Percentiles rank a stretch among this genome's conserved stretches.
Conservation (phyloP, 2,797 vertebrate genomes). For the Cryptoprocta ferox region DNA sequence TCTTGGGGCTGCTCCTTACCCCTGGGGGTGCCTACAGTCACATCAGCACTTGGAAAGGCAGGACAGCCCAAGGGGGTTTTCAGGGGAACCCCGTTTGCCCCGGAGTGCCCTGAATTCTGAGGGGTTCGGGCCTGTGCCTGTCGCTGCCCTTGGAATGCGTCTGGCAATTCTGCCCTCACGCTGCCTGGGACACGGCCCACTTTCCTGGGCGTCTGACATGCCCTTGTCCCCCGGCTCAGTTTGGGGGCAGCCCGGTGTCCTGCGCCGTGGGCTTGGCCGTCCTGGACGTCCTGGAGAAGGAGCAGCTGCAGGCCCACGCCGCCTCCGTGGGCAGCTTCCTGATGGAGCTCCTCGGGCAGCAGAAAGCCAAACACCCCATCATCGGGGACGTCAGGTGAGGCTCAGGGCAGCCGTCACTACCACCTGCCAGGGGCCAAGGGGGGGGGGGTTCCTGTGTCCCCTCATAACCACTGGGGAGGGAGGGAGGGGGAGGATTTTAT, state of each 20-base stretch:
- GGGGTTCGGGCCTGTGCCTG: not conserved
- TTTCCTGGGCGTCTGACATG: not conserved
- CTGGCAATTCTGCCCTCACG: not conserved
- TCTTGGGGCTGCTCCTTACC: not conserved
- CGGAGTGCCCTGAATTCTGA: not conserved
- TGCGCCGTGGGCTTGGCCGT: slow-evolving; percentile 95
- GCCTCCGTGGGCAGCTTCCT: slow-evolving; percentile 90
- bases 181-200: not conserved
- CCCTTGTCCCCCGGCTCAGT: slow-evolving; percentile 85
- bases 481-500: not conserved
- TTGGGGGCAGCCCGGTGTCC: slow-evolving; percentile 96
- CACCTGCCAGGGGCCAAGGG: not conserved
- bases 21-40: not conserved
- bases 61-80: not conserved
- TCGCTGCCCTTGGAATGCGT: not conserved
- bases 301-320: slow-evolving; percentile 92
- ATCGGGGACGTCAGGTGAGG: slow-evolving; percentile 95
- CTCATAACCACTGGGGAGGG: not conserved
- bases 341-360: slow-evolving; percentile 88
- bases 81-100: not conserved
- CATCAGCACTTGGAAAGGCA: not conserved
- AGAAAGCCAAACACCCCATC: slow-evolving; percentile 90
- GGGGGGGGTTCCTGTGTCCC: not conserved
- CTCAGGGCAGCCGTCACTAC: not conserved
- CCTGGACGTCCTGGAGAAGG: slow-evolving; percentile 93